phyloP scores from a whole-genome alignment of 2,797 vertebrate genomes.

The Falco columbarius region DNA sequence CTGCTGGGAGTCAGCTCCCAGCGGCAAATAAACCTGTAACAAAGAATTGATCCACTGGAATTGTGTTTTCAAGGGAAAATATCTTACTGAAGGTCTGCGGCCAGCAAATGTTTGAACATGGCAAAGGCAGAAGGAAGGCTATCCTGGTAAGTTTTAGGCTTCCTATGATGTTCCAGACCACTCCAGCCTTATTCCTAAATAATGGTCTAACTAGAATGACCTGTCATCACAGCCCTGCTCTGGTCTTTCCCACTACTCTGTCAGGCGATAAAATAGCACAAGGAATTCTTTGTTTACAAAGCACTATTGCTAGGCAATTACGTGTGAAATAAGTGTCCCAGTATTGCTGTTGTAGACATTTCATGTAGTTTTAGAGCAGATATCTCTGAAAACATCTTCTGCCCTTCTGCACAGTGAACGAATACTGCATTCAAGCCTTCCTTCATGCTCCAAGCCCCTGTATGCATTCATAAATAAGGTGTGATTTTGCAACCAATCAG shows the following conservation, averaged over 20 bases:
- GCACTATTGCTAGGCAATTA: neutral
- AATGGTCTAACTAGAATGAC: neutral
- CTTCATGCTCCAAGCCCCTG: neutral
- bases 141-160: neutral
- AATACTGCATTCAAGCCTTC: neutral
- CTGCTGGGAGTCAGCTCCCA: neutral
- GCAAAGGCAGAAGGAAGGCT: neutral
- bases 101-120: neutral
- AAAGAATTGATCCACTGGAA: neutral
- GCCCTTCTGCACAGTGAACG: neutral
- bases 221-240: neutral
- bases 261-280: neutral
- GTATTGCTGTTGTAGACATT: neutral
- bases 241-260: neutral
- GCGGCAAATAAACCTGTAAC: neutral
- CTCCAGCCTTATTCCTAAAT: neutral
- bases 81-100: neutral
- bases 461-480: neutral
- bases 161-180: neutral
- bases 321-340: neutral
- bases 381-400: neutral
- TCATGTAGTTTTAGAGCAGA: neutral
- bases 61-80: neutral
- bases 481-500: neutral
- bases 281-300: constrained; percentile 34